Base-by-base conservation (phyloP, 2,888 invertebrate genomes). In the Rhamnusium bicolor region DNA sequence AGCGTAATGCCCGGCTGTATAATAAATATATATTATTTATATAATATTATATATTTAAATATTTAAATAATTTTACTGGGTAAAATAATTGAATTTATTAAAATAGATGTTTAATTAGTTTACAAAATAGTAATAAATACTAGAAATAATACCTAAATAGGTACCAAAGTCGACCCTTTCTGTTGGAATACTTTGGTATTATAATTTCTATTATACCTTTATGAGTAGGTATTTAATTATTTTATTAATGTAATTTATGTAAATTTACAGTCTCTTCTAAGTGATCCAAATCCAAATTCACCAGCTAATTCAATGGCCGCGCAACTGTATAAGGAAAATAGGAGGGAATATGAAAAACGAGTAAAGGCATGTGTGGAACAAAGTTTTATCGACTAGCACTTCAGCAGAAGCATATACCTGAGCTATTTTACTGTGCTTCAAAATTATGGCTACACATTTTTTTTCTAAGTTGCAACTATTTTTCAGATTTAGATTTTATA, bases 291-390 rank as follows among this genome's bases (percentile, higher is more conserved):
- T 90, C 99, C 99, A 82, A 99, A 99, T 91, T 98, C 98, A 83
- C 99, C 99, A 86, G 99, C 99, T 84, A 99, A 99, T 90, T 98
- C 98, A 84, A 96, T 98, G 93, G 99, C 99, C 86, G 99, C 99
- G 83, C 98, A 99, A 91, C 93, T 99, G 86, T 99, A 99, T 91
- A 98, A 98, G 92, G 98, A 99, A 90, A 99, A 99, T 89, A 93
- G 98, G 86, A 93, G 99, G 86, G 99, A 99, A 91, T 99, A 99
- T 89, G 98, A 99, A 91, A 99, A 99, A 91, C 94, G 98, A 91
- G 99, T 99, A 87, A 97, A 98, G 92, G 97, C 97, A 87, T 98
- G 98, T 90, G 99, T 99, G 88, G 99, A 99, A 92, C 98, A 98
- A 91, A 98, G 98, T 90, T 99, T 98, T 94, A 95, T 96, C 90